phyloP scores from a whole-genome alignment of 2,113 vertebrate species.

The Ptilonorhynchus violaceus region DNA sequence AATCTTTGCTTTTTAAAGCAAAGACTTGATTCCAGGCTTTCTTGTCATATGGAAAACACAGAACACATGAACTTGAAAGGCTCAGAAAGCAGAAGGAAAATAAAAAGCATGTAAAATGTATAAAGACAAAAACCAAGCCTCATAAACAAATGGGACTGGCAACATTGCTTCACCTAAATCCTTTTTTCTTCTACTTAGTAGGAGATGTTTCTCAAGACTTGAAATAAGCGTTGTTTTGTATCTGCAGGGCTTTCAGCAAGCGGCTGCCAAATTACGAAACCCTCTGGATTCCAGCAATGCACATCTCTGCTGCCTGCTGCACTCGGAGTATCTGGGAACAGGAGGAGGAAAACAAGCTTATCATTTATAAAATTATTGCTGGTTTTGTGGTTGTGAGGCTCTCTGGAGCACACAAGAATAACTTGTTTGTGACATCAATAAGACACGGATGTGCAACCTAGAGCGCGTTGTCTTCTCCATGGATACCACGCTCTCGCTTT shows the following conservation, averaged over 20 bases:
- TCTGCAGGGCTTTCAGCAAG: slow-evolving; percentile 54
- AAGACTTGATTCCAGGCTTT: slow-evolving; percentile 8
- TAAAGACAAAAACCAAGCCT: neutral
- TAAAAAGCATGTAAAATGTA: slow-evolving; percentile 8
- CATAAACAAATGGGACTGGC: slow-evolving; percentile 3
- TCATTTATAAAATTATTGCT: slow-evolving; percentile 47
- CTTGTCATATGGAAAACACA: neutral
- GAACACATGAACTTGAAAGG: neutral
- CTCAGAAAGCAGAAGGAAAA: neutral
- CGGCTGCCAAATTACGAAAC: neutral
- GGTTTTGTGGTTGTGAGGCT: slow-evolving; percentile 45
- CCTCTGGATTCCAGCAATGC: slow-evolving; percentile 38
- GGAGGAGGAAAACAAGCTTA: slow-evolving; percentile 46
- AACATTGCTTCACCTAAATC: slow-evolving; percentile 48
- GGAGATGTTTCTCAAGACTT: slow-evolving; percentile 48
- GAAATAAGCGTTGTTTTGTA: slow-evolving; percentile 45
- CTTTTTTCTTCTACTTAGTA: slow-evolving; percentile 11
- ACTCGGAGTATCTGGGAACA: neutral
- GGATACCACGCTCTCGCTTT: neutral
- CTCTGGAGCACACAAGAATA: slow-evolving; percentile 1
- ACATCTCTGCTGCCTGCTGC: slow-evolving; percentile 5
- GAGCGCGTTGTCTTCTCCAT: accelerated
- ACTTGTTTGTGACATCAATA: slow-evolving; percentile 17
- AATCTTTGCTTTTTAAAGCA: slow-evolving; percentile 21
- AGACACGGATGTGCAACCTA: neutral